Conservation (phyloP, 2,888 invertebrate species). For the Amiota communis region DNA sequence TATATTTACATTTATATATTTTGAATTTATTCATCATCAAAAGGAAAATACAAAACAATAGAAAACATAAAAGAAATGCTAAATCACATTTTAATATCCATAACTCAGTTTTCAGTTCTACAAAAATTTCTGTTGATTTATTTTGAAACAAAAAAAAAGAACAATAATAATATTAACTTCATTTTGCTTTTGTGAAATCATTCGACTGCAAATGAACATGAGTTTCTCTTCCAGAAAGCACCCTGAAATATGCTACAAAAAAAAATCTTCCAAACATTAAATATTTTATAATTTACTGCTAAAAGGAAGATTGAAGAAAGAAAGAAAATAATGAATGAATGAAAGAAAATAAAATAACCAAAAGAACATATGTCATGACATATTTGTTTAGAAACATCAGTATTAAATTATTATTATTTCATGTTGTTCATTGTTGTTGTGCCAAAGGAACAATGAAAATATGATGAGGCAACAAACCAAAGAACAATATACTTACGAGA, state of each 20-base stretch:
- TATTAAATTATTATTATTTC: constrained; percentile 7
- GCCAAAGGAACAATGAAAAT: not conserved
- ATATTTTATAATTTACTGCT: constrained; percentile 8
- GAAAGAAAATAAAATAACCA: not conserved
- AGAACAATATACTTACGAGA: not conserved
- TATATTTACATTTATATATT: too few relatives aligned
- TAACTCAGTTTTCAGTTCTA: too few relatives aligned
- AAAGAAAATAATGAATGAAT: too few relatives aligned
- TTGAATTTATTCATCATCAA: too few relatives aligned
- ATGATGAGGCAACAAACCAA: not conserved
- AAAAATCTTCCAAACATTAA: not conserved
- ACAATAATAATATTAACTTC: too few relatives aligned
- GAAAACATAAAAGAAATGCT: too few relatives aligned
- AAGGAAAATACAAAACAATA: too few relatives aligned
- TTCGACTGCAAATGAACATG: not conserved
- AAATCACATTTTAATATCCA: too few relatives aligned
- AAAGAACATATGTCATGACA: constrained; percentile 10
- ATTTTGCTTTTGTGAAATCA: not conserved
- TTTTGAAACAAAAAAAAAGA: too few relatives aligned
- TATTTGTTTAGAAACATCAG: constrained; percentile 11
- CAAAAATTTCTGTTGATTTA: too few relatives aligned
- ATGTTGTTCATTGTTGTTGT: too few relatives aligned
- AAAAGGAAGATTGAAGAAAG: too few relatives aligned
- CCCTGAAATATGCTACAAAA: not conserved
- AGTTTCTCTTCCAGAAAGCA: not conserved